phyloP scores from a whole-genome alignment of 2,113 vertebrate species.

The Vanacampus margaritifer region DNA sequence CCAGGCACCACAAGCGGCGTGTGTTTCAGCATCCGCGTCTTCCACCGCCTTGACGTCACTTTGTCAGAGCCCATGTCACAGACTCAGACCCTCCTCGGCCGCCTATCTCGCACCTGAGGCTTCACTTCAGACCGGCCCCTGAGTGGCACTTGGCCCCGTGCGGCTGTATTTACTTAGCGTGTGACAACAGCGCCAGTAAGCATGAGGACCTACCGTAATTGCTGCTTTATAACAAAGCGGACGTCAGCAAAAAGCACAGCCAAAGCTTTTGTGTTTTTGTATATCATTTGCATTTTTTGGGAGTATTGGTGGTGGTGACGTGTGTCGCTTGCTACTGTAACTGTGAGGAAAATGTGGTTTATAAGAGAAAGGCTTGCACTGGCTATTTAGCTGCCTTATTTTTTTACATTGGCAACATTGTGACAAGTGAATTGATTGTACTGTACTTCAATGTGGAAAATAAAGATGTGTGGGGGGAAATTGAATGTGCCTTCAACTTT shows the following conservation, averaged over 20 bases:
- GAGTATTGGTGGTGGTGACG: background rate
- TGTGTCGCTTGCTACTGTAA: slow-evolving; percentile 30
- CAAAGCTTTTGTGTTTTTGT: background rate
- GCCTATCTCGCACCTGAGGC: slow-evolving; percentile 37
- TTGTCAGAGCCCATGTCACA: slow-evolving; percentile 58
- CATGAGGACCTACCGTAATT: background rate
- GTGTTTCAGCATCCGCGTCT: slow-evolving; percentile 75
- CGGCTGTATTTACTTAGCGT: background rate
- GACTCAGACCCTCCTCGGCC: slow-evolving; percentile 64
- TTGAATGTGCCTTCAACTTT: background rate
- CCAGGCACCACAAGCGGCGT: slow-evolving; percentile 80
- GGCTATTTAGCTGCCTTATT: slow-evolving; percentile 59
- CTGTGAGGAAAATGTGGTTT: slow-evolving; percentile 40
- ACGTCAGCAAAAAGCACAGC: slow-evolving; percentile 29
- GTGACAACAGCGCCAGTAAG: slow-evolving; percentile 13
- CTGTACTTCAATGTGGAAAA: slow-evolving; percentile 42
- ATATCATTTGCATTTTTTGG: background rate
- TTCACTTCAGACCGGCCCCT: slow-evolving; percentile 41
- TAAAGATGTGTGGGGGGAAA: slow-evolving; percentile 29
- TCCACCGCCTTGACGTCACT: slow-evolving; percentile 71
- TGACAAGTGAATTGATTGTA: slow-evolving; percentile 26
- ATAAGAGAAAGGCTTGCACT: slow-evolving; percentile 34
- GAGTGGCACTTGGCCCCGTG: background rate
- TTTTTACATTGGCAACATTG: slow-evolving; percentile 40
- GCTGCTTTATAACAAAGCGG: slow-evolving; percentile 2